Percentiles rank a stretch among this genome's conserved stretches.
These are phyloP conservation scores for Aleiodes testaceus DNA, from an alignment of 2,888 invertebrate genomes.

Conservation along the genomic window DNA sequence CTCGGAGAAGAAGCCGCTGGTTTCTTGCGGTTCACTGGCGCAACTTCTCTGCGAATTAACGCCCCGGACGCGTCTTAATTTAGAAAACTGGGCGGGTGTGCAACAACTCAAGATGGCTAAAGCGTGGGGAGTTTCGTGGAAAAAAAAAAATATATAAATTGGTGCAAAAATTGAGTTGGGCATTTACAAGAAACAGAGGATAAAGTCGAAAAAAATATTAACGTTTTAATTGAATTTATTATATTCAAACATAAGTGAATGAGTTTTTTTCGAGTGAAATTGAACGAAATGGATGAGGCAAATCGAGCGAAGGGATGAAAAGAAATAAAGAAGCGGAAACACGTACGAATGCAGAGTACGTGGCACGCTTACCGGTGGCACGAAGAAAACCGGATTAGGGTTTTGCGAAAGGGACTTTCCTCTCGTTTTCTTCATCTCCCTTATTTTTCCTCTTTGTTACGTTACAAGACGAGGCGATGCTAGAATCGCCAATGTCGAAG, in stretches of 20 bases:
- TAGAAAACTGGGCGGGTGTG: slow-evolving; percentile 51
- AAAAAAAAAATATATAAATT: slow-evolving; percentile 1
- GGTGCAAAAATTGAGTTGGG: neutral
- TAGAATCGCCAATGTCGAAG: slow-evolving; percentile 43
- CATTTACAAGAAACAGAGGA: neutral
- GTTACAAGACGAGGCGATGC: neutral
- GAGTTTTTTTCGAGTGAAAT: slow-evolving; percentile 25
- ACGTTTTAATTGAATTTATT: too few species aligned
- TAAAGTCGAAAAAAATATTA: too few species aligned
- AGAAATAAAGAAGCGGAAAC: slow-evolving; percentile 27
- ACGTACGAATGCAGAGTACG: slow-evolving; percentile 40
- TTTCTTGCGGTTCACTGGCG: slow-evolving; percentile 32
- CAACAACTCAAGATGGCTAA: slow-evolving; percentile 20
- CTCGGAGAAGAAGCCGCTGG: slow-evolving; percentile 25
- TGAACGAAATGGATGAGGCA: slow-evolving; percentile 32
- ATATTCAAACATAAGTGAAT: too few species aligned
- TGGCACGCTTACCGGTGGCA: slow-evolving; percentile 44
- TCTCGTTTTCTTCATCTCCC: neutral
- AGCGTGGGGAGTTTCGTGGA: too few species aligned
- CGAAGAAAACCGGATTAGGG: slow-evolving; percentile 43
- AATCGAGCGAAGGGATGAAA: slow-evolving; percentile 29
- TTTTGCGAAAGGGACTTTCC: slow-evolving; percentile 40
- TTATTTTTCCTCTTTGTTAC: neutral
- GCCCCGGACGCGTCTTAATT: slow-evolving; percentile 63
- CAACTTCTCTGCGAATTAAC: slow-evolving; percentile 59